A percentile compares a stretch with the other conserved stretches of the same genome.
Conservation (phyloP, 2,888 invertebrate genomes). For the Diadegma fenestrale region DNA sequence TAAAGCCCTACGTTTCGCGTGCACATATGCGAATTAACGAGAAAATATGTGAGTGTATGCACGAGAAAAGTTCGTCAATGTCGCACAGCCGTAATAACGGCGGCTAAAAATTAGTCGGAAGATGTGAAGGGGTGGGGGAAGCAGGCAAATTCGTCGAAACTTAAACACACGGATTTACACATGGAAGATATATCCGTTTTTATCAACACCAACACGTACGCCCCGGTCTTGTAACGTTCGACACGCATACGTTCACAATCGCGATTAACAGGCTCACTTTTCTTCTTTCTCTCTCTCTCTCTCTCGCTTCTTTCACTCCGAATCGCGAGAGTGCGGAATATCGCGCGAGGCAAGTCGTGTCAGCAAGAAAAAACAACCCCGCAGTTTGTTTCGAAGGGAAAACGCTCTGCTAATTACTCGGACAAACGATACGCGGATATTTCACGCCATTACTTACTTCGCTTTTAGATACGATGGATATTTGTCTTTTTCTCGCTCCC, state of each 20-base stretch:
- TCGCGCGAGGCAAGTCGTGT: background rate
- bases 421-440: slow-evolving; percentile 70
- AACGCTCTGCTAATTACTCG: background rate
- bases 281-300: background rate
- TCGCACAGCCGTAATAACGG: slow-evolving; percentile 26
- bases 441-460: slow-evolving; percentile 76
- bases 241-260: slow-evolving; percentile 28
- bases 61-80: slow-evolving; percentile 13
- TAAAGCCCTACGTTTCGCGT: background rate
- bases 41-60: background rate
- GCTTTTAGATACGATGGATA: background rate
- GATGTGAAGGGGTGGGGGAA: background rate
- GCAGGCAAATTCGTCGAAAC: slow-evolving; percentile 24
- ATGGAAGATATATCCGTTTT: slow-evolving; percentile 6
- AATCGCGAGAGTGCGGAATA: background rate
- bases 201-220: slow-evolving; percentile 31
- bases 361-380: background rate
- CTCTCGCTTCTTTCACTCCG: background rate
- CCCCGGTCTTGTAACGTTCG: slow-evolving; percentile 19
- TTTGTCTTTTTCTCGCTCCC: slow-evolving; percentile 23
- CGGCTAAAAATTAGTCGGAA: slow-evolving; percentile 23
- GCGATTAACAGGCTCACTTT: slow-evolving; percentile 14
- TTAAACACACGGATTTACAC: slow-evolving; percentile 17
- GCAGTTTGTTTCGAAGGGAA: background rate
- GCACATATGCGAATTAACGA: background rate